A percentile compares a stretch with the other conserved stretches of the same genome.
These are phyloP conservation scores for Amyelois transitella DNA, from an alignment of 1,140 invertebrate genomes.

Conservation along the genomic window DNA sequence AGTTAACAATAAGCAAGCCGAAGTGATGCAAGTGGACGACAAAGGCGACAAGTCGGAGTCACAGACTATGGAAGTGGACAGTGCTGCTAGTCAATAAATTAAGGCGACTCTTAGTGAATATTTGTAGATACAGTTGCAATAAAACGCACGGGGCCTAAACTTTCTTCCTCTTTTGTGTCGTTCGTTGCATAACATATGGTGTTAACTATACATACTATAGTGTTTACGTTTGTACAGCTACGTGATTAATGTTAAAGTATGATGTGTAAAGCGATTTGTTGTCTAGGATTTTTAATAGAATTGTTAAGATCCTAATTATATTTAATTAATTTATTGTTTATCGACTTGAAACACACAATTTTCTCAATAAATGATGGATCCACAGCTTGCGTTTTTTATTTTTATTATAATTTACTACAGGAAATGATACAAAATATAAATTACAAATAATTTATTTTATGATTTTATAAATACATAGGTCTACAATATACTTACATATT, in stretches of 20 bases:
- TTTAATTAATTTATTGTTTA: constrained; percentile 73
- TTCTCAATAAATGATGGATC: constrained; percentile 63
- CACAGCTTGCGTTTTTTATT: constrained; percentile 26
- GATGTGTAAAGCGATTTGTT: constrained; percentile 42
- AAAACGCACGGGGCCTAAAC: constrained; percentile 33
- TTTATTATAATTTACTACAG: neutral
- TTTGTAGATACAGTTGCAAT: constrained; percentile 44
- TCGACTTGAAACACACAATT: constrained; percentile 68
- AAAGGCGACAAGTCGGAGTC: constrained; percentile 48
- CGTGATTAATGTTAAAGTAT: constrained; percentile 49
- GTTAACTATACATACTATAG: constrained; percentile 39
- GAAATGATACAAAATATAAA: neutral
- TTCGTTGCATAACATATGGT: constrained; percentile 61
- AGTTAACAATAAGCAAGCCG: constrained; percentile 39
- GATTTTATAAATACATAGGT: neutral
- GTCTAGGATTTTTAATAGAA: constrained; percentile 57
- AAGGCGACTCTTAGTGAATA: constrained; percentile 61
- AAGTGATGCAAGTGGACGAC: constrained; percentile 56
- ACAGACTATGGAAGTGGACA: constrained; percentile 60
- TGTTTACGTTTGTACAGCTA: constrained; percentile 70
- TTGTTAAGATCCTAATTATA: constrained; percentile 59
- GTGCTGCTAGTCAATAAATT: constrained; percentile 71
- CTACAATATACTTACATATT: no score
- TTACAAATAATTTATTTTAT: constrained; percentile 1
- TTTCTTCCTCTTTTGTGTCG: constrained; percentile 37